Evolutionary conservation across 2,888 invertebrate genomes (phyloP), one percentile per base, ranked within the genome.

Genomic region (Nemapogon koenigi): DNA sequence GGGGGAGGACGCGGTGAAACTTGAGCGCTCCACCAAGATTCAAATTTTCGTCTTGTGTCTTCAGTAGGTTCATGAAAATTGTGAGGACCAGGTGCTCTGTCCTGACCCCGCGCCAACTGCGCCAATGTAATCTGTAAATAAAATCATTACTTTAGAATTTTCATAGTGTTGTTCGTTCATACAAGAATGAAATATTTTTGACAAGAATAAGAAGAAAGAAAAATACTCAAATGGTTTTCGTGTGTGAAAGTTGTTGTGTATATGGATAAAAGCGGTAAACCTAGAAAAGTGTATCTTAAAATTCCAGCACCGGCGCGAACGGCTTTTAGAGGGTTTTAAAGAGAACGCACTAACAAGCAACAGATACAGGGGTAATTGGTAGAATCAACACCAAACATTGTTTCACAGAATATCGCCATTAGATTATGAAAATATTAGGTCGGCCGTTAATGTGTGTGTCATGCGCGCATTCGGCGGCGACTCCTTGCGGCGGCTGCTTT

Each of bases 11-110:
- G 72, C 0, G 87, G 85, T 10, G 86, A 85, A 35, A 89, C 83
- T 56, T 90, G 90, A 39, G 86, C 82, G 29, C 85, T 84, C 87
- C 91, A 92, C 96, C 96, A 96, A 40, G 90, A 88, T 58, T 96
- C 94, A 66, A 96, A 96, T 62, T 92, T 91, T 42, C 91, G 82
- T 16, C 91, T 86, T 55, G 88, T 85, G 37, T 95, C 95, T 48
- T 94, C 94, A 1, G 88, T 84, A 6, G 90, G 85, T 49, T 92
- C 91, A 31, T 85, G 84, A 33, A 83, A 79, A 48, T 62, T 72
- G 32, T 87, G 83, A 3, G 87, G 83, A 16, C 87, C 84, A 7
- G 83, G 79, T 16, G 84, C 81, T 55, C 86, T 78, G 60, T 87
- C 83, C 36, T 87, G 86, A 14, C 90, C 90, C 43, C 94, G 87